Conservation (phyloP, 2,888 invertebrate genomes). For the Caenorhabditis sulstoni region DNA sequence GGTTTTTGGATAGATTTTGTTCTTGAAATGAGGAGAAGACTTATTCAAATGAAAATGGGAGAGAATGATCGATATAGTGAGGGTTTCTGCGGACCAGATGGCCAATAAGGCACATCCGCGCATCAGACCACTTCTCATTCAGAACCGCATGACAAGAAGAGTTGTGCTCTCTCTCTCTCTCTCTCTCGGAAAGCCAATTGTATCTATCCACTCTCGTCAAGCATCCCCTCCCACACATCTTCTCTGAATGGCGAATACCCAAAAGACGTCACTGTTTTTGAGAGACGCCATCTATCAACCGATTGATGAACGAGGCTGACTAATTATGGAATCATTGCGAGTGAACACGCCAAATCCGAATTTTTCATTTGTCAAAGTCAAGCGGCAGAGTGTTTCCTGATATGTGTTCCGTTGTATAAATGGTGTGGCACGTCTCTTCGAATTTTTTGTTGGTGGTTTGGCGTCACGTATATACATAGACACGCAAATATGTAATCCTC, state of each 20-base stretch:
- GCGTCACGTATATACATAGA: constrained; percentile 1
- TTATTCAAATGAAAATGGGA: too few relatives aligned
- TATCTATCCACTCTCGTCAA: constrained; percentile 6
- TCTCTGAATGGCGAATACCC: not conserved
- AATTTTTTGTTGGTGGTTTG: not conserved
- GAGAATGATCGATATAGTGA: not conserved
- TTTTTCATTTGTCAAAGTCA: not conserved
- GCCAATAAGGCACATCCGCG: not conserved
- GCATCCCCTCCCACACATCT: not conserved
- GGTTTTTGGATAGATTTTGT: not conserved
- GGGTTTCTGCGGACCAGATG: not conserved
- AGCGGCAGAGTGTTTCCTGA: not conserved
- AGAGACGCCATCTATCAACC: not conserved
- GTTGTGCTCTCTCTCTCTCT: not conserved
- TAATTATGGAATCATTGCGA: not conserved
- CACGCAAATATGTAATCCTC: not conserved
- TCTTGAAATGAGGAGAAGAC: not conserved
- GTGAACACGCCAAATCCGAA: not conserved
- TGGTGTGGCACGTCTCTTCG: not conserved
- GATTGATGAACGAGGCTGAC: not conserved
- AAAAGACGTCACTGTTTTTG: constrained; percentile 27
- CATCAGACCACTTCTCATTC: not conserved
- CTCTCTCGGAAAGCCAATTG: not conserved
- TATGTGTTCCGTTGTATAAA: not conserved
- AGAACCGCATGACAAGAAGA: not conserved